Evolutionary conservation across 2,888 invertebrate species (phyloP), one percentile per base, ranked within the genome.

Genomic region (Drosophila vallismaia): DNA sequence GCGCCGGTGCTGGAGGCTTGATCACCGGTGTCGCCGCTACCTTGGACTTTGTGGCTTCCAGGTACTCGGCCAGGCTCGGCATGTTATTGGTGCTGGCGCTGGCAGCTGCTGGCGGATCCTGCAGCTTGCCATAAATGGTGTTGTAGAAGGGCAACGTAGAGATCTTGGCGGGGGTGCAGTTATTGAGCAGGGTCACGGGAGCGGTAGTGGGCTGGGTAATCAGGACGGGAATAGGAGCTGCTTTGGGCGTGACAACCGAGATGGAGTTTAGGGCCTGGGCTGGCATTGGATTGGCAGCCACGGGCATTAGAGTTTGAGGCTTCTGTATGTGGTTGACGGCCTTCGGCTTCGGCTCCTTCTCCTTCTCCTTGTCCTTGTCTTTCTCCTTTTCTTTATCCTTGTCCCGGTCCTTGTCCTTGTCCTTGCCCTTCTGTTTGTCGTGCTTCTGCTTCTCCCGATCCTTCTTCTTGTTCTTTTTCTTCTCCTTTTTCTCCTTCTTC

Each of bases 81-180:
- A 76, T 87, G 54, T 55, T 72, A 12, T 31, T 54, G 49, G 51
- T 48, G 7, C 74, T 75, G 5, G 51, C 26, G 4, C 69, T 62
- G 4, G 55, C 48, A 0, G 46, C 26, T 26, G 75, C 38, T 0
- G 53, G 38, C 28, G 71, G 80, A 92, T 94, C 94, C 92, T 94
- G 91, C 91, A 93, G 86, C 92, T 92, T 85, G 90, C 93, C 81
- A 92, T 92, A 92, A 19, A 92, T 90, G 5, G 91, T 91, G 56
- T 91, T 91, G 54, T 91, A 91, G 46, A 88, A 91, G 2, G 91
- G 91, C 59, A 91, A 69, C 12, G 72, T 75, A 2, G 48, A 8
- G 31, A 62, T 38, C 52, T 74, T 69, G 1, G 24, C 44, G 28
- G 38, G 8, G 6, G 31, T 4, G 53, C 59, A 59, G 24, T 36